Conservation (phyloP, 1,140 invertebrate genomes). For the Pseudomyrmex dendroicus region DNA sequence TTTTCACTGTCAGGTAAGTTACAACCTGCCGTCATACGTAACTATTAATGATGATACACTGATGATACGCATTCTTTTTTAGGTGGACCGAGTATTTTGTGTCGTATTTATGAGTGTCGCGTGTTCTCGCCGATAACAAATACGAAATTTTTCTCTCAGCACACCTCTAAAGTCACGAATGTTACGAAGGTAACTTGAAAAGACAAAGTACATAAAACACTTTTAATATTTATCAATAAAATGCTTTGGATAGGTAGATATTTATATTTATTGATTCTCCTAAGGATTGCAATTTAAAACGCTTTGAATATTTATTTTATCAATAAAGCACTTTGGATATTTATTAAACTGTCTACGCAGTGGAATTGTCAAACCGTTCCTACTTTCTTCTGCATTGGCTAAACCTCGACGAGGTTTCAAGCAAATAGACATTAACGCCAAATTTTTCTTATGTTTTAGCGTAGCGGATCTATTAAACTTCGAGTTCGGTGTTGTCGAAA, state of each 20-base stretch:
- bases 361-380: too few species aligned
- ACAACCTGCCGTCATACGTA: slow-evolving; percentile 6
- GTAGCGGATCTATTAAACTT: slow-evolving; percentile 63
- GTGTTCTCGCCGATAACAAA: background rate
- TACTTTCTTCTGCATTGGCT: too few species aligned
- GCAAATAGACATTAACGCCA: slow-evolving; percentile 24
- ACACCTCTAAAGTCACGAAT: slow-evolving; percentile 16
- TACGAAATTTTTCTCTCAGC: background rate
- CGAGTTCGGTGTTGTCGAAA: slow-evolving; percentile 20
- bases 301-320: too few species aligned
- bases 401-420: too few species aligned
- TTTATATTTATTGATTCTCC: too few species aligned
- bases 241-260: too few species aligned
- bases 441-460: slow-evolving; percentile 71
- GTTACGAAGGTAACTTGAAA: slow-evolving; percentile 46
- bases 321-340: background rate
- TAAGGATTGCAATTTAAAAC: too few species aligned
- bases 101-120: slow-evolving; percentile 13
- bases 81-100: slow-evolving; percentile 34
- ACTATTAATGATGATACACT: slow-evolving; percentile 15
- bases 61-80: slow-evolving; percentile 29
- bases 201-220: background rate
- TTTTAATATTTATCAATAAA: background rate
- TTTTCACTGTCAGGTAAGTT: slow-evolving; percentile 35
- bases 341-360: background rate